Percentiles rank a stretch among this genome's conserved stretches.
Conservation (phyloP, 2,113 vertebrate genomes). For the Cryptotis parvus region DNA sequence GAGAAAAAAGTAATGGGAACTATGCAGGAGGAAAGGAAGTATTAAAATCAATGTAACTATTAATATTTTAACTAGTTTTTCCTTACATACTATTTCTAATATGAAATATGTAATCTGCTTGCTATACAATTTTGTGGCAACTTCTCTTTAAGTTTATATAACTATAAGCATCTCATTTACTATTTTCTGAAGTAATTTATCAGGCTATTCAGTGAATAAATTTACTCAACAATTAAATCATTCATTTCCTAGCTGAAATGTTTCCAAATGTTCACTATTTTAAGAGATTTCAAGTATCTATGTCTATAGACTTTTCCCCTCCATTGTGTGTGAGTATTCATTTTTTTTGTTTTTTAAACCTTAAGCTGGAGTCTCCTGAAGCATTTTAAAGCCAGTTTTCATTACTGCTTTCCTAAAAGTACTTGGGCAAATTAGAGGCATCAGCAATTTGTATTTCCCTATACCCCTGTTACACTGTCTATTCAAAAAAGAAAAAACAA, state of each 20-base stretch:
- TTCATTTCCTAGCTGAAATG: neutral
- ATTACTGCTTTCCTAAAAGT: neutral
- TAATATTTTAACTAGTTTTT: neutral
- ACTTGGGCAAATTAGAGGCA: slow-evolving; percentile 5
- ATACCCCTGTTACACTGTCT: neutral
- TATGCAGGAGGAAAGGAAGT: neutral
- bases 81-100: neutral
- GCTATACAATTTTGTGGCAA: neutral
- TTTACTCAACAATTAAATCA: slow-evolving; percentile 2
- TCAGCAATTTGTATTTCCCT: neutral
- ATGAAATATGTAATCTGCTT: neutral
- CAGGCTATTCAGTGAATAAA: neutral
- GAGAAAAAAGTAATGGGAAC: neutral
- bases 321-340: neutral
- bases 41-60: neutral
- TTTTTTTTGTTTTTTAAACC: neutral
- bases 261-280: slow-evolving; percentile 37
- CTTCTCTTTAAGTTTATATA: neutral
- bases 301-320: neutral
- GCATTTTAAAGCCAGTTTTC: slow-evolving; percentile 28
- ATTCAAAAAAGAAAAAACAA: too few species aligned
- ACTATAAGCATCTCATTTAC: neutral
- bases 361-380: neutral
- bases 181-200: slow-evolving; percentile 51
- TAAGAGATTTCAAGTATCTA: neutral